Evolutionary conservation across 1,140 invertebrate species (phyloP).

Genomic region (Zaprionus capensis): DNA sequence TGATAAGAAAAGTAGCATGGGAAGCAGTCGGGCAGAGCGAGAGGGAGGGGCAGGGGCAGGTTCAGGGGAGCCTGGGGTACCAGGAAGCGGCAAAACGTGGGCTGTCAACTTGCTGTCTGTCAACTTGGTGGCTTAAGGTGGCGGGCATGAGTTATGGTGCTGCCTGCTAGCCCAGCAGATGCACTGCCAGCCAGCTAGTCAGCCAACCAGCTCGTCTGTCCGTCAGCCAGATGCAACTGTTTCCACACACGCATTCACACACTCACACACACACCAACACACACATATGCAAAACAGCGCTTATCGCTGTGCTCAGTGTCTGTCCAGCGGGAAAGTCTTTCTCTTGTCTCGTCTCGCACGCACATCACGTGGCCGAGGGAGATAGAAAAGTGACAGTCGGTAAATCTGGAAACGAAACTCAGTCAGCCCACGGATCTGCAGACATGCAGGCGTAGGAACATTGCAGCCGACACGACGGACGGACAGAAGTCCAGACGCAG

Average conservation of each 20-base stretch:
- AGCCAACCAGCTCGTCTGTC: too few relatives aligned
- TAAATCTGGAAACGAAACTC: conserved; percentile 54
- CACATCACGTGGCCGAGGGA: conserved; percentile 63
- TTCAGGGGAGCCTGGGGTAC: background rate
- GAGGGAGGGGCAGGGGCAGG: background rate
- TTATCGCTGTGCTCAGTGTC: conserved; percentile 45
- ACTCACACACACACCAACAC: background rate
- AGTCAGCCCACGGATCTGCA: conserved; percentile 66
- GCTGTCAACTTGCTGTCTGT: conserved; percentile 73
- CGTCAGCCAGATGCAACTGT: conserved; percentile 65
- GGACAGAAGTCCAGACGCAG: conserved; percentile 5
- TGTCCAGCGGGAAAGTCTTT: conserved; percentile 71
- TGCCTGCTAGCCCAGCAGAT: background rate
- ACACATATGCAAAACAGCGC: conserved; percentile 28
- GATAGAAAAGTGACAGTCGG: conserved; percentile 78
- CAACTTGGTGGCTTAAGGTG: conserved; percentile 65
- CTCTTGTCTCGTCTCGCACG: conserved; percentile 55
- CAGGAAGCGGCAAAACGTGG: conserved; percentile 46
- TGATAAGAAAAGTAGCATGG: conserved; percentile 6
- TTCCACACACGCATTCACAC: conserved; percentile 3
- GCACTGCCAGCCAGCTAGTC: conserved; percentile 1
- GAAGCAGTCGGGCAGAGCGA: background rate
- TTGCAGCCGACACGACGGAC: conserved; percentile 31
- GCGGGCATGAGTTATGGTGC: conserved; percentile 47
- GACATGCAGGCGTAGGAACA: conserved; percentile 49